Evolutionary conservation across 37 sponge, comb jelly and placozoan genomes (phyloP), one percentile per base, ranked within the genome.

Genomic region (Aplysina aerophoba): DNA sequence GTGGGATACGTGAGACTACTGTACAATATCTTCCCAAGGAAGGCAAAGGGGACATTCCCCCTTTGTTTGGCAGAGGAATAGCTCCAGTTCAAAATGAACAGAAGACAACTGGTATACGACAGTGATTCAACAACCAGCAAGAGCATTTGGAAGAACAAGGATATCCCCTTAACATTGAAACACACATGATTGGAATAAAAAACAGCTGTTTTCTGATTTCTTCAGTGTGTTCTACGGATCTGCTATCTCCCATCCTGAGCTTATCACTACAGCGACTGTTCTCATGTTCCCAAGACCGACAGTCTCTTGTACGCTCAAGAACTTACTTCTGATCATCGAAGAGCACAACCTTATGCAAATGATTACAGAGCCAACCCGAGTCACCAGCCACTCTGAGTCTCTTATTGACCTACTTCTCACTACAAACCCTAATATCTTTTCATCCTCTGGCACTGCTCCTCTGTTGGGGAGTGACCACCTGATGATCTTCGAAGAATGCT

Each of bases 291-390:
- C 5, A 3, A n/a, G 50, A 44, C 8, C 8, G 28, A 62, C 27
- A 27, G 28, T n/a, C 24, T 62, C 27, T 14, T 62, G 64, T 62
- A 13, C 64, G 64, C 64, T 44, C 64, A 62, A 4, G 11, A 62
- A 62, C 28, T 62, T 62, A 11, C 64, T 62, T 27, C 64, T 13
- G 11, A 62, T 62, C 2, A 62, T 13, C 11, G 64, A 27, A 62
- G 64, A 62, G 11, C 64, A 62, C 28, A 62, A 62, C 24, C 64
- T 62, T 62, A 58, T 19, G 59, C 59, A 58, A 58, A 58, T 58
- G 59, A 58, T 58, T 58, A 62, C 64, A 27, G 64, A 62, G 64
- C 64, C 64, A 14, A 62, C 64, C 64, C 64, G 64, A 13, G 64
- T 62, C 28, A 62, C 64, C 64, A 62, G 11, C 12, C 64, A 62